Evolutionary conservation across 1,140 invertebrate species (phyloP), one percentile per base, ranked within the genome.

Genomic region (Tribolium madens): DNA sequence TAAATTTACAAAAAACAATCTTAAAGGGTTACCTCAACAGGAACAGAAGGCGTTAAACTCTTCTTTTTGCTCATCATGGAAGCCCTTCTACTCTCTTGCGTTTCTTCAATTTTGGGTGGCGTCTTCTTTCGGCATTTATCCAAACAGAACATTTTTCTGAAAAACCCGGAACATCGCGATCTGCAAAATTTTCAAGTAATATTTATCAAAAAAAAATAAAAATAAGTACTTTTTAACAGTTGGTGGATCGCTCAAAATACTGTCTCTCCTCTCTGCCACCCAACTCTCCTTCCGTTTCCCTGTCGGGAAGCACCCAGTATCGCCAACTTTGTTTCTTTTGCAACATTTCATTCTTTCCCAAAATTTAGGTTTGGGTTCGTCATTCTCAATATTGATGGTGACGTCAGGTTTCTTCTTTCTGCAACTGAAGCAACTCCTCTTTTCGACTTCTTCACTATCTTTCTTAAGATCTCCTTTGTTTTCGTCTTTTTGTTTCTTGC

Each of bases 11-110:
- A 50, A 50, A 50, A 50, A 17, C n/a, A n/a, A n/a, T n/a, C n/a
- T n/a, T 91, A 90, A 36, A 88, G 87, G 10, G 90, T 88, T 17
- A 64, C 57, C 57, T 64, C 57, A 18, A 64, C 46, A 3, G 79
- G 48, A 69, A 89, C 86, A 0, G 90, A 89, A 6, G 90, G 89
- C 1, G 89, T 89, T 5, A 90, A 83, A 79, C 89, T 90, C 82
- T 89, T 89, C 84, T 90, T 90, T 80, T 90, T 90, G 53, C 87
- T 90, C 76, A 91, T 85, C 78, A 91, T 86, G 69, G 91, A 92
- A 64, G 88, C 87, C 33, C 90, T 85, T 26, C 91, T 83, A 76
- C 88, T 89, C 42, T 88, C 87, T 2, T 75, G 77, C 17, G 76
- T 79, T 74, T 80, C 76, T 1, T 81, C 82, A 13, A 64, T 64